A percentile compares a stretch with the other conserved stretches of the same genome.
These are phyloP conservation scores for Argyresthia goedartella DNA, from an alignment of 2,888 invertebrate species.

Conservation along the genomic window DNA sequence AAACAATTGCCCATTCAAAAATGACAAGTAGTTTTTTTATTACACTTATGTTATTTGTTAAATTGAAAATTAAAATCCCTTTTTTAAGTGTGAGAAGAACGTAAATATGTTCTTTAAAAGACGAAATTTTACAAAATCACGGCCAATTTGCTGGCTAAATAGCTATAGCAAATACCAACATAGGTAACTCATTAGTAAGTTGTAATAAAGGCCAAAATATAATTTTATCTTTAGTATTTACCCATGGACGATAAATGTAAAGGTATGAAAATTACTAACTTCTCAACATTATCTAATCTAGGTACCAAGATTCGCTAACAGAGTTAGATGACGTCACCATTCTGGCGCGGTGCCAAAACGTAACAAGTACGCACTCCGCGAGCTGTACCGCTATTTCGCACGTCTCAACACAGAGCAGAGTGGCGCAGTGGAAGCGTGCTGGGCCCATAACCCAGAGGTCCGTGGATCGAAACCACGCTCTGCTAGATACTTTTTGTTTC, in stretches of 20 bases:
- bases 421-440: conserved; percentile 89
- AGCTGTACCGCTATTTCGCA: conserved; percentile 20
- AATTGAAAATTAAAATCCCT: background rate
- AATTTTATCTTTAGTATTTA: background rate
- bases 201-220: background rate
- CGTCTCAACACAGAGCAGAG: conserved; percentile 63
- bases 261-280: too few species aligned
- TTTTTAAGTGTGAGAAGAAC: too few species aligned
- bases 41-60: background rate
- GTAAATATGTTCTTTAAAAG: too few species aligned
- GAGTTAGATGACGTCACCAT: background rate
- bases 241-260: background rate
- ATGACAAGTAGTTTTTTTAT: background rate
- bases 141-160: too few species aligned
- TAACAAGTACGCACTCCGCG: rapidly evolving
- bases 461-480: conserved; percentile 92
- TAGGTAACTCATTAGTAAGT: too few species aligned
- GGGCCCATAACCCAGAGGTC: conserved; percentile 93
- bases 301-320: background rate
- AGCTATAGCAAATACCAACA: too few species aligned
- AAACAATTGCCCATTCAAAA: background rate
- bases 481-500: conserved; percentile 10
- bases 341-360: conserved; percentile 18
- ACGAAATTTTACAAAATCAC: too few species aligned
- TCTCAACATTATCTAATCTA: background rate